A percentile compares a stretch with the other conserved stretches of the same genome.
These are phyloP conservation scores for Drosophila triauraria DNA, from an alignment of 1,140 invertebrate species.

Conservation along the genomic window DNA sequence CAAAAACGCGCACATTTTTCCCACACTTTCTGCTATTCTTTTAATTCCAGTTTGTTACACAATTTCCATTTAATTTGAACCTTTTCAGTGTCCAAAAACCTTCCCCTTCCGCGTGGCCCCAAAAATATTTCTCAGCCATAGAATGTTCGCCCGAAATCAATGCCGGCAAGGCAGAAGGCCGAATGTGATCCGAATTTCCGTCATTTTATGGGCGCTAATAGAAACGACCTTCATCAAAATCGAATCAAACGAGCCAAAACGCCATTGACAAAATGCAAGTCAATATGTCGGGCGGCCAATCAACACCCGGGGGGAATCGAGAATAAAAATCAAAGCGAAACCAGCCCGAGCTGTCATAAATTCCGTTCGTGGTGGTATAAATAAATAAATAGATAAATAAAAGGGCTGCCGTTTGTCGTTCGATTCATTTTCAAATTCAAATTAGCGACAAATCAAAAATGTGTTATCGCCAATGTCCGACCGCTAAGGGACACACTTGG, in stretches of 20 bases:
- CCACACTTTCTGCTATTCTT: background rate
- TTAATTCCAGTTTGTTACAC: constrained; percentile 12
- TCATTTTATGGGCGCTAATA: constrained; percentile 52
- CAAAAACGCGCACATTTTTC: background rate
- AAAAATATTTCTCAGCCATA: constrained; percentile 5
- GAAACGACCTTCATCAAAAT: constrained; percentile 76
- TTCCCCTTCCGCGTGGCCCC: background rate
- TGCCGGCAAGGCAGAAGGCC: constrained; percentile 29
- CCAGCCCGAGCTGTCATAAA: constrained; percentile 54
- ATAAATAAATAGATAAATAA: constrained; percentile 38
- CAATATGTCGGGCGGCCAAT: constrained; percentile 66
- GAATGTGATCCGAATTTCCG: constrained; percentile 32
- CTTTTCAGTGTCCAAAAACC: background rate
- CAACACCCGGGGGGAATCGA: constrained; percentile 43
- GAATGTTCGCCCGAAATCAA: constrained; percentile 16
- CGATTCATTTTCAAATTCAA: constrained; percentile 65
- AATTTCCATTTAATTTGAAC: constrained; percentile 29
- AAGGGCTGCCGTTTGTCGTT: constrained; percentile 36
- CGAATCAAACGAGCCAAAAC: constrained; percentile 65
- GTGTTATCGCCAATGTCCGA: constrained; percentile 45
- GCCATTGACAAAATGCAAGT: constrained; percentile 74
- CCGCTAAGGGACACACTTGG: constrained; percentile 3
- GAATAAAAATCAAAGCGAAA: constrained; percentile 47
- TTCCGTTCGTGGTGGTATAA: constrained; percentile 13
- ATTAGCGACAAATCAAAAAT: constrained; percentile 72